Evolutionary conservation across 2,888 invertebrate species (phyloP), one percentile per base, ranked within the genome.

Genomic region (Yponomeuta plumbellus): DNA sequence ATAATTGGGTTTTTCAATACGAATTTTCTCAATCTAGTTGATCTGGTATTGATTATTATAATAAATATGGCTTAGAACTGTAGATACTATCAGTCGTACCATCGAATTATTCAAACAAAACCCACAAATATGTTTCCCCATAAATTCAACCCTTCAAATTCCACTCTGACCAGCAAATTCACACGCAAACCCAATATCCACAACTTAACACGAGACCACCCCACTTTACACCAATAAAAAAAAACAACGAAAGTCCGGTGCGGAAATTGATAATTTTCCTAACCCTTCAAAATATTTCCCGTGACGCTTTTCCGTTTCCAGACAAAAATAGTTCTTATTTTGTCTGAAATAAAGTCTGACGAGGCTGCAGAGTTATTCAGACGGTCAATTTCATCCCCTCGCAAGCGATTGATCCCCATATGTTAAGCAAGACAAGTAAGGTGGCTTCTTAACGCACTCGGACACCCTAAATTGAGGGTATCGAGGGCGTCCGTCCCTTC

Each of bases 161-260:
- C 83, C 83, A 85, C 83, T 10, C 39, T 85, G 85, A 79, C 79
- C 82, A 78, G 85, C 82, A 77, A 81, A 77, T 76, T 77, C 78
- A 76, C 80, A 76, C 77, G 74, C 20, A 40, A 40, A 75, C 80
- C 80, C 78, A 84, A 84, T 82, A 81, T 76, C 81, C 68, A 39
- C 65, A 59, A 64, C 77, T 76, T 82, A 84, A 84, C 81, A 80
- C 76, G 74, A 62, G 67, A 67, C 75, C 75, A 80, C 86, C 88
- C 88, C 80, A 84, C 83, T 87, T 83, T 80, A 80, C 80, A 79
- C 83, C 84, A 88, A 90, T 90, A 90, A 90, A 89, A 88, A 85
- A 83, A 83, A 61, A 63, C 44, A 63, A 80, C 76, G 78, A 73
- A 78, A 75, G 86, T 86, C 89, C 88, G 84, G 84, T 79, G 76